phyloP scores from a whole-genome alignment of 92 coral and sea anemone genomes.

The Phenganax marumi region DNA sequence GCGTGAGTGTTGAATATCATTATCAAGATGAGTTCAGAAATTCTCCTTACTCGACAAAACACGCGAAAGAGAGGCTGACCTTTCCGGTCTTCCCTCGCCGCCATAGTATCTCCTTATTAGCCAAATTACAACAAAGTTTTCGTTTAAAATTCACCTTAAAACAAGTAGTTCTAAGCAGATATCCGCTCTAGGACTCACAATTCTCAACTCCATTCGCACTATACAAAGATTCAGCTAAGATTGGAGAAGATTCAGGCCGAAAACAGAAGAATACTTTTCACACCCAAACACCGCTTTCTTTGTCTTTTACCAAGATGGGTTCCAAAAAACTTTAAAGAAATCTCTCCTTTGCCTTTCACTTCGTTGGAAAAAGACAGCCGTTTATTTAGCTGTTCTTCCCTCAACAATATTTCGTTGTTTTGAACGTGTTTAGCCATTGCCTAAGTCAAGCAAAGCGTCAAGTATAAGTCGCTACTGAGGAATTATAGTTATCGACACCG shows the following conservation, averaged over 20 bases:
- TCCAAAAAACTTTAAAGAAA: neutral
- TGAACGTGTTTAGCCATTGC: neutral
- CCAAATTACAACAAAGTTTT: slow-evolving; percentile 9
- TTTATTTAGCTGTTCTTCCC: slow-evolving; percentile 16
- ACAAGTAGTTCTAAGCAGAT: neutral
- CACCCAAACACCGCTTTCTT: slow-evolving; percentile 36
- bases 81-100: slow-evolving; percentile 16
- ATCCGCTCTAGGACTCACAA: slow-evolving; percentile 40
- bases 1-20: neutral
- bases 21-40: slow-evolving; percentile 13
- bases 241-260: slow-evolving; percentile 15
- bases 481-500: neutral
- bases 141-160: slow-evolving; percentile 3
- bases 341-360: slow-evolving; percentile 7
- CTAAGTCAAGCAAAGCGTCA: neutral
- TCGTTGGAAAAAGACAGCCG: slow-evolving; percentile 12
- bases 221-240: slow-evolving; percentile 2
- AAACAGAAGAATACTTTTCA: slow-evolving; percentile 17
- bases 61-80: slow-evolving; percentile 28
- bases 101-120: neutral
- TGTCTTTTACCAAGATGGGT: neutral
- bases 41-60: slow-evolving; percentile 10
- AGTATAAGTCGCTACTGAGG: neutral
- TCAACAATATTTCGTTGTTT: neutral
- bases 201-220: slow-evolving; percentile 14